These are phyloP conservation scores for Pluvianellus socialis DNA, from an alignment of 2,113 vertebrate species.

Conservation along the genomic window DNA sequence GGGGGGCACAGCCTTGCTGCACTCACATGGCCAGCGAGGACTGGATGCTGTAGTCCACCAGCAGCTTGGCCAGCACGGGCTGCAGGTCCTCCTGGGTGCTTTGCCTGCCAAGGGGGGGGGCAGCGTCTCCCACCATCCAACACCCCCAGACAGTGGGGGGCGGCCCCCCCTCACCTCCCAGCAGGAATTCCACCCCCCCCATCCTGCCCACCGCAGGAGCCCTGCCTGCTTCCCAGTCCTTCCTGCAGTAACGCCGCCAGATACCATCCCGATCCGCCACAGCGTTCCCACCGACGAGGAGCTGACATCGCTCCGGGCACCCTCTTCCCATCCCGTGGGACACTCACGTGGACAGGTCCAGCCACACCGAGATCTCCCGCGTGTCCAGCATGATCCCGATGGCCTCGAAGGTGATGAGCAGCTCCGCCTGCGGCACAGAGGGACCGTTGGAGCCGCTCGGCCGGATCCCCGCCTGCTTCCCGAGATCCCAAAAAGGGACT, in stretches of 20 bases:
- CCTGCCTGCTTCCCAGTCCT: background rate
- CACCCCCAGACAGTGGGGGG: background rate
- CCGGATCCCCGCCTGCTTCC: rapidly evolving
- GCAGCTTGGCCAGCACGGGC: constrained; percentile 74
- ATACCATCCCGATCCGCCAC: rapidly evolving
- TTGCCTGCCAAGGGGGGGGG: constrained; percentile 63
- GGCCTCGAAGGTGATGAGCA: constrained; percentile 83
- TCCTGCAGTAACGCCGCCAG: rapidly evolving
- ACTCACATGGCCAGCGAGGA: constrained; percentile 83
- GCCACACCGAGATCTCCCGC: constrained; percentile 66
- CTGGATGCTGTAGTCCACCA: constrained; percentile 83
- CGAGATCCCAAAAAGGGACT: background rate
- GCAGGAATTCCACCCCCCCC: rapidly evolving
- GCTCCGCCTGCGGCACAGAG: constrained; percentile 70
- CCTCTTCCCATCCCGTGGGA: background rate
- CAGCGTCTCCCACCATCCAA: rapidly evolving
- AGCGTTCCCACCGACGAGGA: background rate
- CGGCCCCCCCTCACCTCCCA: background rate
- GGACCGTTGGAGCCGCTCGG: background rate
- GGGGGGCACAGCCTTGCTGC: background rate
- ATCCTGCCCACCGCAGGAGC: background rate
- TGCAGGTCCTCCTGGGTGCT: constrained; percentile 85
- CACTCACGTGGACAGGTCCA: constrained; percentile 91
- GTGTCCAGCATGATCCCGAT: constrained; percentile 82
- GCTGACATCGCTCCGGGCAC: rapidly evolving